Conservation (phyloP, 2,888 invertebrate genomes). For the Agrotis clavis region DNA sequence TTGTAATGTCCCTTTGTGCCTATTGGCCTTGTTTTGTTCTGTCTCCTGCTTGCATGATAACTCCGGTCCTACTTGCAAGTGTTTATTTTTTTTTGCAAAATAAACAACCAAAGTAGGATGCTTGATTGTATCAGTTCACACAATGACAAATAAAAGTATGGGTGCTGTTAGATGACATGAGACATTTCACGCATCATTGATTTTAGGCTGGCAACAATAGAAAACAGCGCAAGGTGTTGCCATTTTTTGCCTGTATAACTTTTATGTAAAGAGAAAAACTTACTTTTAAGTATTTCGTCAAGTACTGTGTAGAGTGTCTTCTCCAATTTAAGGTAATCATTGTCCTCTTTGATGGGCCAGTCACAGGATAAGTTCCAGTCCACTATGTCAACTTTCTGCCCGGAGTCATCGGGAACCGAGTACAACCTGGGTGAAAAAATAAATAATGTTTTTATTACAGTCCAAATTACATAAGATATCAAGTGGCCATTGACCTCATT, state of each 20-base stretch:
- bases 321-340: constrained; percentile 80
- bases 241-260: neutral
- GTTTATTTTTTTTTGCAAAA: too few relatives aligned
- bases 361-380: constrained; percentile 86
- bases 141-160: too few relatives aligned
- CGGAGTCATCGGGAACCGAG: constrained; percentile 79
- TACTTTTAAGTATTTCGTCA: constrained; percentile 84
- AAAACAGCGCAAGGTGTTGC: too few relatives aligned
- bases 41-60: too few relatives aligned
- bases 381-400: constrained; percentile 81
- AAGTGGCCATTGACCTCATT: neutral
- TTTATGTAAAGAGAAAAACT: constrained; percentile 69
- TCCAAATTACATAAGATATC: neutral
- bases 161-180: too few relatives aligned
- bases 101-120: too few relatives aligned
- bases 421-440: constrained; percentile 76
- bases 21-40: too few relatives aligned
- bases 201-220: too few relatives aligned
- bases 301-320: constrained; percentile 77
- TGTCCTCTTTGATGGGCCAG: constrained; percentile 84
- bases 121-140: too few relatives aligned
- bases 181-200: too few relatives aligned
- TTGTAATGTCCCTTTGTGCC: too few relatives aligned
- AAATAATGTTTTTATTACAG: neutral
- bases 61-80: too few relatives aligned